phyloP scores from a whole-genome alignment of 2,113 vertebrate genomes.

The Nothocercus julius region DNA sequence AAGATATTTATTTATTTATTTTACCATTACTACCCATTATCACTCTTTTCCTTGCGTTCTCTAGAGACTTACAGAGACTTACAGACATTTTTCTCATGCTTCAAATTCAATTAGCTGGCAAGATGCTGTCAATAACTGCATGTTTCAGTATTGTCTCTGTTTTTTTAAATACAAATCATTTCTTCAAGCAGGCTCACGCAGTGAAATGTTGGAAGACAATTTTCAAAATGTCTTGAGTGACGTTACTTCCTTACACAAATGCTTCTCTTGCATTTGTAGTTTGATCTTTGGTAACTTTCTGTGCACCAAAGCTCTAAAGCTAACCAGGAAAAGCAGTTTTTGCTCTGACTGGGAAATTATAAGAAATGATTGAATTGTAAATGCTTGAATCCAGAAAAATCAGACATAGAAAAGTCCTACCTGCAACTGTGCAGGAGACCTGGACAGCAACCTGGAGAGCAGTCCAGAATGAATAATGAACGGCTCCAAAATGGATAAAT shows the following conservation, averaged over 20 bases:
- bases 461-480: rapidly evolving
- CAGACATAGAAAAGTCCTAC: neutral
- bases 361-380: neutral
- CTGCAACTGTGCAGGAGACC: too few species aligned
- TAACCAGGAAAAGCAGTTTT: neutral
- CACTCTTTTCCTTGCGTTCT: neutral
- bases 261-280: neutral
- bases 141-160: neutral
- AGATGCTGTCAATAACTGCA: neutral
- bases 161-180: neutral
- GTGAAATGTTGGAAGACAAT: neutral
- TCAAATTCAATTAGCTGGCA: constrained; percentile 11
- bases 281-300: too few species aligned
- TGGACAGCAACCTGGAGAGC: too few species aligned
- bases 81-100: neutral
- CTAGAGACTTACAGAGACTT: neutral
- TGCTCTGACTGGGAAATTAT: neutral
- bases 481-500: neutral
- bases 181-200: neutral
- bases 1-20: neutral
- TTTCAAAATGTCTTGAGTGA: neutral
- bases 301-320: neutral
- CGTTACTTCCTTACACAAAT: neutral
- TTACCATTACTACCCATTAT: neutral
- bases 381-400: neutral